These are phyloP conservation scores for Megaceryle maxima DNA, from an alignment of 2,113 vertebrate genomes.

Conservation along the genomic window DNA sequence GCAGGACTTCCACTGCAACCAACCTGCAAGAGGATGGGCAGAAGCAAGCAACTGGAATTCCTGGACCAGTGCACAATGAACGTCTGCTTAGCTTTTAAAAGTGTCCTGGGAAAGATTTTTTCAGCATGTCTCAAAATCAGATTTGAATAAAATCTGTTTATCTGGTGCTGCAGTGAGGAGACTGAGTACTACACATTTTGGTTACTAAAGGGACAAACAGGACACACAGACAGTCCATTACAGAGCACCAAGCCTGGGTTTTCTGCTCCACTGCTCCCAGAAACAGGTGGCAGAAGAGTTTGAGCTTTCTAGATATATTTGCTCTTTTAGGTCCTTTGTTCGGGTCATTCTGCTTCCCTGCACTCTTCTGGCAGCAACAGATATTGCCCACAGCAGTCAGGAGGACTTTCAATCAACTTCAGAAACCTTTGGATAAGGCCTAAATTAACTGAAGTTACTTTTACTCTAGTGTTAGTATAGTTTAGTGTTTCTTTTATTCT, in stretches of 20 bases:
- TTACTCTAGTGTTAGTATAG: neutral
- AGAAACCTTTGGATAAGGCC: neutral
- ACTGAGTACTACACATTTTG: neutral
- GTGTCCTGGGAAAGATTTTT: neutral
- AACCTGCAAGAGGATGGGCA: neutral
- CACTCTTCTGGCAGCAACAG: neutral
- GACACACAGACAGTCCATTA: neutral
- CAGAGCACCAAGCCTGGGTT: neutral
- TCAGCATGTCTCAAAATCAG: neutral
- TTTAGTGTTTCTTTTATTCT: neutral
- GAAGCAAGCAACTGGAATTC: neutral
- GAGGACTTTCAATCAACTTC: neutral
- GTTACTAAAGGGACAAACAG: neutral
- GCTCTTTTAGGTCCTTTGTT: neutral
- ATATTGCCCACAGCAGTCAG: neutral
- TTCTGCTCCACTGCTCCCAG: neutral
- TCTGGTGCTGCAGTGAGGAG: neutral
- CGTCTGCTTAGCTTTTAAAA: neutral
- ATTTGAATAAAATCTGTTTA: neutral
- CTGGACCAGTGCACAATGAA: neutral
- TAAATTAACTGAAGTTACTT: neutral
- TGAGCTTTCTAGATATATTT: neutral
- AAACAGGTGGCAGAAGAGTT: neutral
- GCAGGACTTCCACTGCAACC: neutral
- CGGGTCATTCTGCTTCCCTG: neutral